Base-by-base conservation (phyloP, 64 coral and sea anemone species). In the Stichodactyla helianthus region DNA sequence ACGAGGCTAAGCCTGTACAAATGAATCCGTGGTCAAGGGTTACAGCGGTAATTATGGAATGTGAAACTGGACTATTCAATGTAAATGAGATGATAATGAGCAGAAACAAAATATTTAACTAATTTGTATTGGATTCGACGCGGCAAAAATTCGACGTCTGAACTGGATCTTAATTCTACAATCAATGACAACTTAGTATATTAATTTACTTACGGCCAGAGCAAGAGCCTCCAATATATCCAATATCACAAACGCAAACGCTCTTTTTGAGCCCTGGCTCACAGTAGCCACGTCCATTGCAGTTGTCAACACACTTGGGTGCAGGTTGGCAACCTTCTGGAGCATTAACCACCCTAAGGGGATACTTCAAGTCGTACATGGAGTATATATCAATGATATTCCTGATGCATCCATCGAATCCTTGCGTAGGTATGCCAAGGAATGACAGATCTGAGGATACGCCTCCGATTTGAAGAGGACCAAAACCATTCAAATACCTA, bases 401-500 rank as follows among this genome's bases (percentile, higher is more conserved):
- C 51, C 97, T 90, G 9, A 99, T 99, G 82, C 97, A 99, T 4
- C 97, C 97, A 22, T 55, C n/a, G 50, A 99, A 99, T 11, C 89
- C 82, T 12, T n/a, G 44, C 52, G 83, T 94, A 18, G 77, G 86
- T 11, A 92, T 88, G 10, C 56, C 31, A 59, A 84, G 79, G 50
- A 87, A 95, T 5, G 54, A 55, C 27, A 84, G 19, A 3, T 61
- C 26, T 53, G 86, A 95, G 59, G 92, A 85, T 12, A 89, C 86
- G 15, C 97, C 97, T 60, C 97, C 97, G 82, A 99, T 92, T 85
- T 99, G 97, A 82, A 99, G 93, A 44, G 97, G 97, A 54, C 91
- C 97, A 67, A 99, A 94, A 19, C 97, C 97, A 78, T 99, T 89
- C 54, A 99, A 82, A 67, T 92, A 99, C 16, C 97, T 99, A 55